These are phyloP conservation scores for Osmoderma eremita DNA, from an alignment of 2,888 invertebrate genomes.

Conservation along the genomic window DNA sequence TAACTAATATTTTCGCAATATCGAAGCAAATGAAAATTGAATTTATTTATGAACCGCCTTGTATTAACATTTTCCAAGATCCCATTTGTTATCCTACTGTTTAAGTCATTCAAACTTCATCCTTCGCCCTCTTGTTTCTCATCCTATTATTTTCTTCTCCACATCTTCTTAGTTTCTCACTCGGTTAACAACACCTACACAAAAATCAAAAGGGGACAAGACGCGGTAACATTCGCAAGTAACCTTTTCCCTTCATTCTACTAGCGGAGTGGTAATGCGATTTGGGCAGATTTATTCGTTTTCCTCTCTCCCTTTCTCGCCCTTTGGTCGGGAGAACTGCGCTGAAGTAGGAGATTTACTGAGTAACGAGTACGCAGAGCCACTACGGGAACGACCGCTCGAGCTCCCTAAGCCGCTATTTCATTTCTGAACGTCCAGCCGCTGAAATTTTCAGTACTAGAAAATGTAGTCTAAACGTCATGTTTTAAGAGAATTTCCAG, in stretches of 20 bases:
- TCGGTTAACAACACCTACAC: constrained; percentile 1
- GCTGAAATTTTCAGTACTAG: constrained; percentile 34
- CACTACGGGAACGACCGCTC: background rate
- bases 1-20: no score
- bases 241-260: constrained; percentile 6
- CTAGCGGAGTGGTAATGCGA: constrained; percentile 10
- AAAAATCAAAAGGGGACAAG: constrained; percentile 12
- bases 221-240: constrained; percentile 10
- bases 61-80: no score
- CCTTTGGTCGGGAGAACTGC: background rate
- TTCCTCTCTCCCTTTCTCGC: background rate
- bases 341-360: constrained; percentile 21
- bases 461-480: constrained; percentile 20
- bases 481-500: constrained; percentile 14
- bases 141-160: background rate
- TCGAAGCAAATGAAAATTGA: no score
- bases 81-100: no score
- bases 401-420: background rate
- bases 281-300: constrained; percentile 31
- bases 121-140: background rate
- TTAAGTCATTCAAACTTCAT: constrained; percentile 21
- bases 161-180: no score
- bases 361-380: background rate
- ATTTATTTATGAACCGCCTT: no score
- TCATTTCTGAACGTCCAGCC: background rate